These are phyloP conservation scores for Tragelaphus oryx DNA, from an alignment of 2,797 vertebrate genomes.

Conservation along the genomic window DNA sequence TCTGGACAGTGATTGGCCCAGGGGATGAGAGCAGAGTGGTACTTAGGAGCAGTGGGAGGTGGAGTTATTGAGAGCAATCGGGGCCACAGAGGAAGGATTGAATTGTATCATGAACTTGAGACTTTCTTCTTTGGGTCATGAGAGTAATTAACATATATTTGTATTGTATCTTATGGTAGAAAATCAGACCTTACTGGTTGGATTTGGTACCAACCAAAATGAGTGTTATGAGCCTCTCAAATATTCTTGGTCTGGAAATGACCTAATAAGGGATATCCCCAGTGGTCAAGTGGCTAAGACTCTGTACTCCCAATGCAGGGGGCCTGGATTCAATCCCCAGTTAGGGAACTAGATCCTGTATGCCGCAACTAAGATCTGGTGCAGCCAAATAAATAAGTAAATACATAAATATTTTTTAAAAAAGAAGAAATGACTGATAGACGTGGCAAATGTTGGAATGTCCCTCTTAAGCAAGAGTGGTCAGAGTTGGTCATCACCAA, in stretches of 20 bases:
- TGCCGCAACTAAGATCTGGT: not conserved
- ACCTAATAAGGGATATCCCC: not conserved
- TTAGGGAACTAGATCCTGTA: not conserved
- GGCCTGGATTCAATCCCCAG: not conserved
- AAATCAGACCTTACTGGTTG: not conserved
- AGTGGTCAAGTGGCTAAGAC: not conserved
- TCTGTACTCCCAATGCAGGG: not conserved
- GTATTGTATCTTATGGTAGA: not conserved
- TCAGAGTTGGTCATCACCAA: not conserved
- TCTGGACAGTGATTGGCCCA: not conserved
- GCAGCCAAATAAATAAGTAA: not conserved
- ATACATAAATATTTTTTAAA: not conserved
- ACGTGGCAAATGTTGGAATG: not conserved
- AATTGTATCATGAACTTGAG: not conserved
- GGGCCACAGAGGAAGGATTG: not conserved
- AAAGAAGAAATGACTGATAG: not conserved
- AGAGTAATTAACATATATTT: not conserved
- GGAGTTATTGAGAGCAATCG: not conserved
- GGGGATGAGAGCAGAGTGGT: not conserved
- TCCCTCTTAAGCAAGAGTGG: not conserved
- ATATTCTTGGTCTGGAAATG: not conserved
- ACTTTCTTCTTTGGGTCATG: not conserved
- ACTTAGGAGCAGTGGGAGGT: not conserved
- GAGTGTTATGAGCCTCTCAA: not conserved
- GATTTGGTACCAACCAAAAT: not conserved